A percentile compares a stretch with the other conserved stretches of the same genome.
Conservation (phyloP, 2,113 vertebrate genomes). For the Myotis lucifugus region DNA sequence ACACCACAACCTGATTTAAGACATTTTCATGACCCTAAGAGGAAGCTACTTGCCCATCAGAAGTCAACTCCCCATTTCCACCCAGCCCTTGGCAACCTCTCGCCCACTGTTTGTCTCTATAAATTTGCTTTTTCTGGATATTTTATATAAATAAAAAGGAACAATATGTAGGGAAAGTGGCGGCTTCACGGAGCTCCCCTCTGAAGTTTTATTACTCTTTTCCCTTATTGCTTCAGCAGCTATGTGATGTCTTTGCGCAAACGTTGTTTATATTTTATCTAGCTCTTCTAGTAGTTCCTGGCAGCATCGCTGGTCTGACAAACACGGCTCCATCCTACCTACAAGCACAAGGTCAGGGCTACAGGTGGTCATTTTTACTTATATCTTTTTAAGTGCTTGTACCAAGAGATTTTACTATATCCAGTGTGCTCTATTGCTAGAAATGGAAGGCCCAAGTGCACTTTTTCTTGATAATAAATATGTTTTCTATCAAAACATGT, state of each 20-base stretch:
- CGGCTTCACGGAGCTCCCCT: neutral
- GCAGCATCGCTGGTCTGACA: neutral
- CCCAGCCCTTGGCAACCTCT: too few species aligned
- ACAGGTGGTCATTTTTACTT: neutral
- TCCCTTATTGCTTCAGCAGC: neutral
- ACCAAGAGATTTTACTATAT: neutral
- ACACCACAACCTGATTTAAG: neutral
- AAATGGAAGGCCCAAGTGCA: neutral
- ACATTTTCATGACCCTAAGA: neutral
- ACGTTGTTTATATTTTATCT: neutral
- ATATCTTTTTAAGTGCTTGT: neutral
- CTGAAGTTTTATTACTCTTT: neutral
- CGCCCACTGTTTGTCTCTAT: too few species aligned
- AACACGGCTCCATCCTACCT: neutral
- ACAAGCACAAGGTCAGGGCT: neutral
- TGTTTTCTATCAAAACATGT: neutral
- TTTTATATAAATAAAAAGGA: neutral
- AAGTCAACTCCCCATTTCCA: neutral
- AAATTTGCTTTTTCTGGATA: neutral
- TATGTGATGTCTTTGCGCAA: neutral
- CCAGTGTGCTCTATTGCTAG: neutral
- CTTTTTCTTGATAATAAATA: neutral
- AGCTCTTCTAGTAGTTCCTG: neutral
- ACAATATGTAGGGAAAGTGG: neutral
- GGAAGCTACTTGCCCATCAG: neutral